Evolutionary conservation across 2,797 vertebrate species (phyloP).

Genomic region (Valencia hispanica): DNA sequence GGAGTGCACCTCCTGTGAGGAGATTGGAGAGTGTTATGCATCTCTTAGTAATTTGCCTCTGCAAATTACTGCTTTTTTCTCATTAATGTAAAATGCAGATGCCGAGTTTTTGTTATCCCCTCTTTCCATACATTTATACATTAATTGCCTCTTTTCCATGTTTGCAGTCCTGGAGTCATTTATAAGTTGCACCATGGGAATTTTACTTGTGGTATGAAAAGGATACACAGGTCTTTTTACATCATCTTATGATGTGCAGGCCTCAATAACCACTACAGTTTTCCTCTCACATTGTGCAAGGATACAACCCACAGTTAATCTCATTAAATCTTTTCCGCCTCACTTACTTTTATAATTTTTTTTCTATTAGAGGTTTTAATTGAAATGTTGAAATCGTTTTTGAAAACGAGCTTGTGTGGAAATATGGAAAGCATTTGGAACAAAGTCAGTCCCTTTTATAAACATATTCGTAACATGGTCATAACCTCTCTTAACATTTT

Average conservation of each 20-base stretch:
- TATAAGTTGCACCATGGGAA: conserved; percentile 38
- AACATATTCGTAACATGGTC: too few relatives aligned
- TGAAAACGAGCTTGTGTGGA: neutral
- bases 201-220: conserved; percentile 27
- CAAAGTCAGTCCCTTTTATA: neutral
- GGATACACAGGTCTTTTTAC: conserved; percentile 6
- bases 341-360: neutral
- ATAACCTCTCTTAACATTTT: neutral
- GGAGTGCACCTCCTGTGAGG: conserved; percentile 18
- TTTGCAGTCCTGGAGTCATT: conserved; percentile 46
- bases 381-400: neutral
- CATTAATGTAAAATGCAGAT: conserved; percentile 44
- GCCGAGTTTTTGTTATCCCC: conserved; percentile 13
- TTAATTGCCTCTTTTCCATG: conserved; percentile 44
- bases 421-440: neutral
- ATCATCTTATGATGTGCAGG: conserved; percentile 11
- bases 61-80: conserved; percentile 29
- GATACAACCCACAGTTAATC: conserved; percentile 2
- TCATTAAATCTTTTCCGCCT: neutral
- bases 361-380: neutral
- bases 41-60: conserved; percentile 29
- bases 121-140: conserved; percentile 28
- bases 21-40: conserved; percentile 31
- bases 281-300: conserved; percentile 8
- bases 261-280: conserved; percentile 16